Base-by-base conservation (phyloP, 2,888 invertebrate species). In the Drosophila rellima region DNA sequence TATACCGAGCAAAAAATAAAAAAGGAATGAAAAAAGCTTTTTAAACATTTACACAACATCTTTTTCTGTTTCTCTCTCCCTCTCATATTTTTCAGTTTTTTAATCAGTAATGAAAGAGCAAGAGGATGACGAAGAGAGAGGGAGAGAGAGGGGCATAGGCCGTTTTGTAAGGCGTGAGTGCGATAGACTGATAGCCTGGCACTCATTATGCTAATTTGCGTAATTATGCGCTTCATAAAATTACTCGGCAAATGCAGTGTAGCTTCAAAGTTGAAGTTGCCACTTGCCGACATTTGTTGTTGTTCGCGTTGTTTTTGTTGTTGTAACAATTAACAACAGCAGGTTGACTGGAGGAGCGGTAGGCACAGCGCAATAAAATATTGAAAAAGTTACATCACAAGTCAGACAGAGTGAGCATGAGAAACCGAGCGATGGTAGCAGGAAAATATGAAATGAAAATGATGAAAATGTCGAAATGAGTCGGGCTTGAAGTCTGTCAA, bases 141-240 rank as follows among this genome's bases (percentile, higher is more conserved):
- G 2, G 15, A 18, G n/a, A 17, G 17, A 13, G 23, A 52, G 10
- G 7, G 44, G 31, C 23, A n/a, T 15, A 44, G 20, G 57, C 11
- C 48, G 15, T 33, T 33, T 62, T 37, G 23, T 42, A 26, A 44
- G 73, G 68, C 64, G 75, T 45, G 50, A 75, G 51, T 70, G 76
- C 78, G 75, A 75, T 65, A 54, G 69, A 69, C 78, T 74, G 65
- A 51, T 57, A 42, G 50, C 47, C 47, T 71, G 73, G 64, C 70
- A 82, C 88, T 87, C 71, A 84, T 89, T 87, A 87, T 89, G 88
- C 79, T 89, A 87, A 87, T 87, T 87, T 89, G 79, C 89, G 78
- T 87, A 87, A 87, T 87, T 87, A 89, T 87, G 81, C 81, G 86
- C 86, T 89, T 72, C 88, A 82, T 84, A 77, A 87, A 85, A 82